Evolutionary conservation across 2,888 invertebrate genomes (phyloP).

Genomic region (Uropetala carovei): DNA sequence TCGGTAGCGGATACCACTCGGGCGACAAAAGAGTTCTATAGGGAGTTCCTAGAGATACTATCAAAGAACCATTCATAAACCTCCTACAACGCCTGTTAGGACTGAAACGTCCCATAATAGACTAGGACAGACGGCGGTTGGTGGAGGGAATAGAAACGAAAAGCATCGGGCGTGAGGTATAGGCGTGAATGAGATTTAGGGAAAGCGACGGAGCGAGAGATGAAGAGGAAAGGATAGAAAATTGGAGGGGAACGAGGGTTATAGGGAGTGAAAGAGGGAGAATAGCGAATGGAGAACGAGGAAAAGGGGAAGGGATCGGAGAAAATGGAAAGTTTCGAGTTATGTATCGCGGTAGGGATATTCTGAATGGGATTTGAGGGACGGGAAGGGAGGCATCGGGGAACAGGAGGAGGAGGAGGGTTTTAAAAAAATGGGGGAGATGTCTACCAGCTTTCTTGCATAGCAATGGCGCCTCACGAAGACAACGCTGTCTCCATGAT

Average conservation of each 20-base stretch:
- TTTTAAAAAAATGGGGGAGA: not conserved
- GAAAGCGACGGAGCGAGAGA: no score
- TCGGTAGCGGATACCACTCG: no score
- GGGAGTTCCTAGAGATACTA: no score
- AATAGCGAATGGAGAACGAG: not conserved
- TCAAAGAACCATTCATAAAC: no score
- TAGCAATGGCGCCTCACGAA: constrained; percentile 50
- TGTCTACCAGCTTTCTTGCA: constrained; percentile 16
- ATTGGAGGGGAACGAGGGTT: not conserved
- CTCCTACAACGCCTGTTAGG: no score
- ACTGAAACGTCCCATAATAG: no score
- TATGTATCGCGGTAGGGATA: not conserved
- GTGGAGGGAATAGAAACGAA: no score
- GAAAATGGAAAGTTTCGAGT: not conserved
- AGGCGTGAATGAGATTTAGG: no score
- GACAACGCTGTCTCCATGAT: constrained; percentile 63
- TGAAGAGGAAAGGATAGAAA: no score
- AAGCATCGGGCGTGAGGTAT: no score
- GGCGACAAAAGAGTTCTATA: no score
- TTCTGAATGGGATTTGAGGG: not conserved
- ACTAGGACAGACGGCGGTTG: no score
- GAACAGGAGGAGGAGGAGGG: not conserved
- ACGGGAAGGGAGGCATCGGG: not conserved
- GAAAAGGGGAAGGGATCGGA: not conserved
- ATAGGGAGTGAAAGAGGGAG: not conserved